These are phyloP conservation scores for Operophtera brumata DNA, from an alignment of 2,888 invertebrate species.

Conservation along the genomic window DNA sequence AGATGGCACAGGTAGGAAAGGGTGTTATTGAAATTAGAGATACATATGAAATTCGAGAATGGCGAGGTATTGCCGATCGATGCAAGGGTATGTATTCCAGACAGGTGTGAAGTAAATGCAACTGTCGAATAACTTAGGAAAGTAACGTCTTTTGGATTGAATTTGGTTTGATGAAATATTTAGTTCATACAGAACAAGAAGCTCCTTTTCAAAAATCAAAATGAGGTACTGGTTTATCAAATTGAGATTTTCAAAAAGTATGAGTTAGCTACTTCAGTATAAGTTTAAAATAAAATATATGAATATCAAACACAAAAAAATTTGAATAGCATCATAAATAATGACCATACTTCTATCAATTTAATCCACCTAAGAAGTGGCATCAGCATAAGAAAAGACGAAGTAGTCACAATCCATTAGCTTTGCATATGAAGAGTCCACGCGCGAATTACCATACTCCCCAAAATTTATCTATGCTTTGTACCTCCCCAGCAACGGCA, in stretches of 20 bases:
- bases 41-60: slow-evolving; percentile 71
- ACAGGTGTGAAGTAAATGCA: slow-evolving; percentile 45
- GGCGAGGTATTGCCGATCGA: slow-evolving; percentile 56
- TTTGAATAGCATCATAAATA: slow-evolving; percentile 8
- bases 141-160: slow-evolving; percentile 40
- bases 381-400: slow-evolving; percentile 63
- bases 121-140: slow-evolving; percentile 37
- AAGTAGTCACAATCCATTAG: slow-evolving; percentile 60
- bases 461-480: slow-evolving; percentile 66
- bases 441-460: slow-evolving; percentile 74
- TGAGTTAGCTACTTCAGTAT: too few relatives aligned
- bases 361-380: slow-evolving; percentile 20
- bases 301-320: background rate
- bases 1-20: slow-evolving; percentile 73
- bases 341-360: slow-evolving; percentile 24
- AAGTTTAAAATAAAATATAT: too few relatives aligned
- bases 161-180: slow-evolving; percentile 14
- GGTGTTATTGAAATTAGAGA: slow-evolving; percentile 79
- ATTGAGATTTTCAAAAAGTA: too few relatives aligned
- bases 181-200: background rate
- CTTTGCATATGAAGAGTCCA: slow-evolving; percentile 78
- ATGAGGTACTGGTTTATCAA: too few relatives aligned
- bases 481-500: slow-evolving; percentile 57
- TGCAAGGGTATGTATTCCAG: slow-evolving; percentile 39
- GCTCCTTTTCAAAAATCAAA: too few relatives aligned